Evolutionary conservation across 1,140 invertebrate species (phyloP), one percentile per base, ranked within the genome.

Genomic region (Halesus radiatus): DNA sequence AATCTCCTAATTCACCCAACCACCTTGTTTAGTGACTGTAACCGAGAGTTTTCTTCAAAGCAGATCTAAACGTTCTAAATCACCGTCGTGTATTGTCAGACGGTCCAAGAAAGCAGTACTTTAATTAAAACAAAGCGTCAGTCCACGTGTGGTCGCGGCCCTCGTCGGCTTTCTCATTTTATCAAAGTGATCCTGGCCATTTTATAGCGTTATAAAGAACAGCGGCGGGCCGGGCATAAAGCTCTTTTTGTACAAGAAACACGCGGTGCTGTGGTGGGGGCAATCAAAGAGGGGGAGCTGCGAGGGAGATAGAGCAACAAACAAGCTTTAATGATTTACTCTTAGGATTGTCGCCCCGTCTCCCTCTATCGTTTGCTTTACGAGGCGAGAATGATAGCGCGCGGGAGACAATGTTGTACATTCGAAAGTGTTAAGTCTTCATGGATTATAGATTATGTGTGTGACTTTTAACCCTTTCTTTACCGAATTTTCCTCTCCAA

Each of bases 241-340:
- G 79, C 66, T 74, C 79, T 54, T 70, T 80, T 80, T 70, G 60
- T 80, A 76, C 58, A 75, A 66, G 79, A 76, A 76, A 76, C 79
- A 80, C 79, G 79, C 50, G 62, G 68, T 50, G 45, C n/a, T 8
- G 53, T 74, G 66, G 72, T 74, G 72, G 52, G 54, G 58, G 79
- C 32, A 80, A 80, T 80, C 79, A 80, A 80, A 80, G 78, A 52
- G 56, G 52, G 62, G 52, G 64, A 45, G 62, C 62, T 37, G 79
- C 70, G 74, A 58, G 54, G 54, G 58, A 58, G 54, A 60, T 60
- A 45, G 54, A 72, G 72, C 60, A 80, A 80, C 79, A 80, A 80
- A 80, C 79, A 70, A 52, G 18, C 26, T 64, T 80, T 76, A 66
- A 80, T 80, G 79, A 80, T 80, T 68, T 80, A 80, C 78, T 80